A percentile compares a stretch with the other conserved stretches of the same genome.
Conservation (phyloP, 2,113 vertebrate genomes). For the Helogale parvula region DNA sequence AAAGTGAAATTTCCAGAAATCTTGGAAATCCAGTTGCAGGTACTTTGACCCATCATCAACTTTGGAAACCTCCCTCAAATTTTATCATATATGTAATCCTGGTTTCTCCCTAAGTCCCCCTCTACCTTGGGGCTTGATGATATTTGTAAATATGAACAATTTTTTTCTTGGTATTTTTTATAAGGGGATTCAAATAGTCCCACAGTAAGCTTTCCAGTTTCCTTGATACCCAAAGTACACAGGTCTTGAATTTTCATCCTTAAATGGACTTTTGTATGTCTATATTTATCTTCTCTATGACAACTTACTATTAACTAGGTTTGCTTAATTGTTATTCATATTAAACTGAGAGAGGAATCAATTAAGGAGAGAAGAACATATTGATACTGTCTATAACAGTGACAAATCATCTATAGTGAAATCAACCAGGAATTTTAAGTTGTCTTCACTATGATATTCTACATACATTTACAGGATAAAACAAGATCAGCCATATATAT, state of each 20-base stretch:
- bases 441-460: background rate
- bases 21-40: background rate
- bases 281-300: background rate
- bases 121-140: background rate
- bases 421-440: background rate
- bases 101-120: background rate
- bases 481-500: background rate
- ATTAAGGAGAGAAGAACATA: background rate
- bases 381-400: background rate
- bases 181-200: background rate
- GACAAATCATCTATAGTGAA: background rate
- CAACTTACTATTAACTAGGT: background rate
- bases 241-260: background rate
- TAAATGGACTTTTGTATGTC: background rate
- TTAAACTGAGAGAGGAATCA: background rate
- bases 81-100: background rate
- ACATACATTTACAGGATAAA: background rate
- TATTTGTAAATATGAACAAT: background rate
- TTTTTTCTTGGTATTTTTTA: background rate
- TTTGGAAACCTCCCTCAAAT: background rate
- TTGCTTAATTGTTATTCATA: background rate
- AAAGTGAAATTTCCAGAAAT: background rate
- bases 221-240: background rate
- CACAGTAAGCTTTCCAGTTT: background rate
- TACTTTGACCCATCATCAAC: background rate